Evolutionary conservation across 2,797 vertebrate genomes (phyloP).

Genomic region (Centroberyx gerrardi): DNA sequence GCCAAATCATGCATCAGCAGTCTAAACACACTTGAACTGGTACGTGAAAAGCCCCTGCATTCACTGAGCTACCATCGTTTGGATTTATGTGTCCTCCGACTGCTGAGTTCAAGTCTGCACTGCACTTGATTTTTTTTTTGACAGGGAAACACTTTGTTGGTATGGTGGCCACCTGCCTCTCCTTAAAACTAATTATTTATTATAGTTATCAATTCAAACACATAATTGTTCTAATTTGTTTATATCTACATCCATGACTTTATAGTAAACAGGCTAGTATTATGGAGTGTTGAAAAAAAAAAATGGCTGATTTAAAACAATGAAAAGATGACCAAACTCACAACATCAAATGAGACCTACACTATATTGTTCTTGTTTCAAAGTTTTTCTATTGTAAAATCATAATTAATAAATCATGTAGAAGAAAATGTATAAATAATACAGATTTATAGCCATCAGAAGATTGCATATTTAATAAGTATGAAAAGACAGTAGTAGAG

Average conservation of each 20-base stretch:
- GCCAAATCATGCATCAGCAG: conserved; percentile 61
- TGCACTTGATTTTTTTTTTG: conserved; percentile 51
- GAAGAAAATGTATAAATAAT: conserved; percentile 60
- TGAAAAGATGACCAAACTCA: neutral
- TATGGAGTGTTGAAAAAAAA: conserved; percentile 14
- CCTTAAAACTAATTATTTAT: conserved; percentile 57
- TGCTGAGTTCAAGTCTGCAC: conserved; percentile 45
- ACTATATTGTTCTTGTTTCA: conserved; percentile 43
- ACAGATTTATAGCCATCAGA: conserved; percentile 40
- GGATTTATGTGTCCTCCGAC: conserved; percentile 40
- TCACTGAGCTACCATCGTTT: conserved; percentile 47
- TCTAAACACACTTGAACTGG: conserved; percentile 55
- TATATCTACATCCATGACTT: conserved; percentile 42
- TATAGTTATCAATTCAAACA: conserved; percentile 49
- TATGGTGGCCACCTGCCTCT: conserved; percentile 70
- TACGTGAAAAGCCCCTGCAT: conserved; percentile 52
- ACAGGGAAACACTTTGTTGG: conserved; percentile 55
- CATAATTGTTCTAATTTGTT: conserved; percentile 44
- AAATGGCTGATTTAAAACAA: conserved; percentile 31
- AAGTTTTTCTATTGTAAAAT: conserved; percentile 26
- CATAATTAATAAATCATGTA: conserved; percentile 66
- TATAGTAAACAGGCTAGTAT: conserved; percentile 37
- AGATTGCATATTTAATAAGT: conserved; percentile 40
- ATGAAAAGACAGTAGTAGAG: conserved; percentile 36
- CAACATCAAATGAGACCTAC: conserved; percentile 24